These are phyloP conservation scores for Dinoponera quadriceps DNA, from an alignment of 1,140 invertebrate genomes.

Conservation along the genomic window DNA sequence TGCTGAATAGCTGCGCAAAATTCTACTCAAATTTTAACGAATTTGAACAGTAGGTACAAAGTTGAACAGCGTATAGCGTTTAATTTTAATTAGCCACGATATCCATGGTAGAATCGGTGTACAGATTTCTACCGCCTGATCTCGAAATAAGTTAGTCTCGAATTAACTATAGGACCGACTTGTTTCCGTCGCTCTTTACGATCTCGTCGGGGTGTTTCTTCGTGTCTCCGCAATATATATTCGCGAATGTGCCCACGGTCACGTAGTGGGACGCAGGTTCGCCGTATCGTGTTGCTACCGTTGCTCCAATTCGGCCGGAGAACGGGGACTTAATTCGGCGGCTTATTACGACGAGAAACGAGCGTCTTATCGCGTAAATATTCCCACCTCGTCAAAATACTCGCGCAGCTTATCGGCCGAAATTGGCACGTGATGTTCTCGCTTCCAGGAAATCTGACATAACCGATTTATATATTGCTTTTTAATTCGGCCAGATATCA, in stretches of 20 bases:
- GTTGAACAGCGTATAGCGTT: not conserved
- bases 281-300: not conserved
- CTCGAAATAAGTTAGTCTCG: no score
- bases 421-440: slow-evolving; percentile 32
- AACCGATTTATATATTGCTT: slow-evolving; percentile 44
- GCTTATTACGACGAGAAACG: slow-evolving; percentile 28
- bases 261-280: not conserved
- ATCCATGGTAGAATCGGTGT: not conserved
- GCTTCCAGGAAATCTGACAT: slow-evolving; percentile 43
- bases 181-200: not conserved
- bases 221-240: not conserved
- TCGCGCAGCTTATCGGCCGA: slow-evolving; percentile 34
- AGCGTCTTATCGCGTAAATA: slow-evolving; percentile 25
- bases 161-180: not conserved
- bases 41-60: not conserved
- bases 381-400: slow-evolving; percentile 11
- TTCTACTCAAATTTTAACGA: not conserved
- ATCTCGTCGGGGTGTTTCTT: not conserved
- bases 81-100: not conserved
- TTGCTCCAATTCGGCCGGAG: not conserved
- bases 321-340: not conserved
- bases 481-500: slow-evolving; percentile 42
- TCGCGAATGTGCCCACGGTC: slow-evolving; percentile 6
- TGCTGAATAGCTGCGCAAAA: not conserved
- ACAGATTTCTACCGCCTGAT: not conserved